phyloP scores from a whole-genome alignment of 1,140 invertebrate genomes.

The Oreohelix idahoensis region DNA sequence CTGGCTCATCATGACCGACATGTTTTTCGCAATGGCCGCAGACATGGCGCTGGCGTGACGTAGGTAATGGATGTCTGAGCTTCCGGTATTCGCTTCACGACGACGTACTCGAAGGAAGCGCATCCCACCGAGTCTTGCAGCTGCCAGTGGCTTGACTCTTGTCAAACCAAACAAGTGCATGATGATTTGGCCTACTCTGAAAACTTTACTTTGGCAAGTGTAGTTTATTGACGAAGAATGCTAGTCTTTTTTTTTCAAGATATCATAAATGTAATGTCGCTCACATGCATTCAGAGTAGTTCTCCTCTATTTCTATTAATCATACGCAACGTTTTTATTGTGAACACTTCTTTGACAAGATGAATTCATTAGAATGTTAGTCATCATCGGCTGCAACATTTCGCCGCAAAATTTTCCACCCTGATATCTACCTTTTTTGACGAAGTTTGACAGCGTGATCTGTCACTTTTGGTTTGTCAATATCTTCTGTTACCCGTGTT shows the following conservation, averaged over 20 bases:
- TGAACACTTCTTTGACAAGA: too few relatives aligned
- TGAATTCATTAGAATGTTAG: too few relatives aligned
- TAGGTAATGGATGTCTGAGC: neutral
- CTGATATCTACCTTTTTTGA: too few relatives aligned
- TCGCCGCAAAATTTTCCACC: too few relatives aligned
- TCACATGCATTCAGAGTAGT: neutral
- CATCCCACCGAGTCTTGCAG: neutral
- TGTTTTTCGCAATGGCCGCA: slow-evolving; percentile 27
- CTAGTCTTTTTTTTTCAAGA: neutral
- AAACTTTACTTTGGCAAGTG: neutral
- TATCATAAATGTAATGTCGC: too few relatives aligned
- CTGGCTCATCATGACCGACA: slow-evolving; percentile 12
- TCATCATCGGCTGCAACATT: too few relatives aligned
- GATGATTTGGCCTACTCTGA: neutral
- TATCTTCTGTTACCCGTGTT: too few relatives aligned
- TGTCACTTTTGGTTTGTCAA: too few relatives aligned
- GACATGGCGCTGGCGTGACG: slow-evolving; percentile 33
- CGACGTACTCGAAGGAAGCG: neutral
- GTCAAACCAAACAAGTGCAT: slow-evolving; percentile 24
- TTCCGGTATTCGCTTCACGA: neutral
- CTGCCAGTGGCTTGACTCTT: neutral
- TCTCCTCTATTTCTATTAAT: too few relatives aligned
- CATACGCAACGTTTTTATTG: too few relatives aligned
- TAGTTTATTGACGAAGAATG: too few relatives aligned
- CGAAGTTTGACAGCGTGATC: too few relatives aligned